phyloP scores from a whole-genome alignment of 2,797 vertebrate genomes.

The Ptychadena robeensis region DNA sequence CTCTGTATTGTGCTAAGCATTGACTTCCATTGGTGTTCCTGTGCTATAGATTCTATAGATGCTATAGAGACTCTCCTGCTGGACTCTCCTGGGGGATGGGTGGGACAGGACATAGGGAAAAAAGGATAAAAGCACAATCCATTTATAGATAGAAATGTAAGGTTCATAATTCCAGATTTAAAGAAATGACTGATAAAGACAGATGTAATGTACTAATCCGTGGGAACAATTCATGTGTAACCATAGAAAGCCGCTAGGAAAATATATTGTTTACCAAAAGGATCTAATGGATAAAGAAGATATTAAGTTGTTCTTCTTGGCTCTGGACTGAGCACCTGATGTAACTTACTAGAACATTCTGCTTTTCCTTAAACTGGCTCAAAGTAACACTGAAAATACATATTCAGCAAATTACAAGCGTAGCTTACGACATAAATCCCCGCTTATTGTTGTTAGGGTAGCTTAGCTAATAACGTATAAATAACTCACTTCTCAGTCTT shows the following conservation, averaged over 20 bases:
- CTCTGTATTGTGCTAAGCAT: too few relatives aligned
- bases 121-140: too few relatives aligned
- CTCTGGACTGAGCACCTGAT: neutral
- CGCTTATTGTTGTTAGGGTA: neutral
- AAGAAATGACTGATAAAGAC: neutral
- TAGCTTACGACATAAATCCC: neutral
- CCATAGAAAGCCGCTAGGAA: neutral
- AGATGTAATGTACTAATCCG: neutral
- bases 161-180: neutral
- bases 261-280: neutral
- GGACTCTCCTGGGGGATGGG: too few relatives aligned
- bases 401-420: neutral
- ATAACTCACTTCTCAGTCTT: neutral
- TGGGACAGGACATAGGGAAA: too few relatives aligned
- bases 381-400: neutral
- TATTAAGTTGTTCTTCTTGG: neutral
- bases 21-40: too few relatives aligned
- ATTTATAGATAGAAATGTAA: neutral
- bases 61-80: too few relatives aligned
- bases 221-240: neutral
- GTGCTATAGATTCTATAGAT: too few relatives aligned
- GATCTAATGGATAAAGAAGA: neutral
- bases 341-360: conserved; percentile 4
- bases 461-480: neutral
- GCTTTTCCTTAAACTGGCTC: neutral